Percentiles rank a stretch among this genome's conserved stretches.
Conservation (phyloP, 1,140 invertebrate species). For the Drosophila micromelanica region DNA sequence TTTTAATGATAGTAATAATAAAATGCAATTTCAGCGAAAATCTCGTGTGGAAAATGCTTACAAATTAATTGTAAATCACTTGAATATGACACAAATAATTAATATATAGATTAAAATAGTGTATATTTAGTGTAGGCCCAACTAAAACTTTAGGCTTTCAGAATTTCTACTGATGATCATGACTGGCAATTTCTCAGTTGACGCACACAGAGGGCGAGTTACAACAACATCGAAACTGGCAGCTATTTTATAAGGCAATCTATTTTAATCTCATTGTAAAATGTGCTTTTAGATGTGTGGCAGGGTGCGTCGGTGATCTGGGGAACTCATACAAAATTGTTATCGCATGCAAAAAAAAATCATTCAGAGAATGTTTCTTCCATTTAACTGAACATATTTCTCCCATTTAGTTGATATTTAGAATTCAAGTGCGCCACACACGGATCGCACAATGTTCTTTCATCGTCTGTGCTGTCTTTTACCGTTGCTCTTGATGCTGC, state of each 20-base stretch:
- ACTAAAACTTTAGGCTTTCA: too few relatives aligned
- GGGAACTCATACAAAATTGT: constrained; percentile 23
- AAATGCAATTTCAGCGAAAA: too few relatives aligned
- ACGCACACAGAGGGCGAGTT: neutral
- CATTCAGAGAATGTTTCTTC: neutral
- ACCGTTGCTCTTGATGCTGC: constrained; percentile 9
- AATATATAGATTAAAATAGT: too few relatives aligned
- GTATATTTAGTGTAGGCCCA: too few relatives aligned
- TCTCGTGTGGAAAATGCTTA: too few relatives aligned
- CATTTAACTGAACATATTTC: neutral
- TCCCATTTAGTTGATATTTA: constrained; percentile 38
- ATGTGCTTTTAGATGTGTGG: neutral
- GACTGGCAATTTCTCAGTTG: constrained; percentile 16
- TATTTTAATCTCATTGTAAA: neutral
- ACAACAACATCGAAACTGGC: neutral
- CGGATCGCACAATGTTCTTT: constrained; percentile 29
- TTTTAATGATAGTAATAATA: too few relatives aligned
- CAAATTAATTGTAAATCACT: too few relatives aligned
- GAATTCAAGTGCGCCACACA: neutral
- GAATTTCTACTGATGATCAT: constrained; percentile 4
- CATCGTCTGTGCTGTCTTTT: constrained; percentile 13
- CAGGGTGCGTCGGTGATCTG: neutral
- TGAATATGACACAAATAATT: too few relatives aligned
- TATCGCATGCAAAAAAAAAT: constrained; percentile 49
- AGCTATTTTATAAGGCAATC: neutral